Conservation (phyloP, 2,888 invertebrate species). For the Tetramorium bicarinatum region DNA sequence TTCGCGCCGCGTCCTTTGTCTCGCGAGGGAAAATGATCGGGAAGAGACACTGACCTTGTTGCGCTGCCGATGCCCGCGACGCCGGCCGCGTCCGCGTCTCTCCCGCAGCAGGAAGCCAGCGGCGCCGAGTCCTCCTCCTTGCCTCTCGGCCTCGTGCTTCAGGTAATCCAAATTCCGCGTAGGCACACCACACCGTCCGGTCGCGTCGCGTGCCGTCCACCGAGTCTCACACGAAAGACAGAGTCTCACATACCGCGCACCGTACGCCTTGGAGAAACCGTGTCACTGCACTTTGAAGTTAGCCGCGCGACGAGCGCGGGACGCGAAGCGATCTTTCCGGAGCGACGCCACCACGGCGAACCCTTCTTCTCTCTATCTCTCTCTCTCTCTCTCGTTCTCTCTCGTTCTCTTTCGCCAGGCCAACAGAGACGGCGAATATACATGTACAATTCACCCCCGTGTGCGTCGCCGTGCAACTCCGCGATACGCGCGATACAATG, state of each 20-base stretch:
- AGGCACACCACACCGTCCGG: neutral
- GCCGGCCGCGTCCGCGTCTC: neutral
- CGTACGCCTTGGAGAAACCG: constrained; percentile 15
- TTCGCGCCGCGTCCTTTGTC: constrained; percentile 34
- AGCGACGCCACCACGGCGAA: neutral
- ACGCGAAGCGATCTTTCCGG: neutral
- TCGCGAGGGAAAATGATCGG: neutral
- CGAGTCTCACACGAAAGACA: constrained; percentile 54
- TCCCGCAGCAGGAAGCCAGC: neutral
- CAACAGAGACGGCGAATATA: neutral
- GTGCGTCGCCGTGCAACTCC: constrained; percentile 35
- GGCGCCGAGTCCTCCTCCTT: neutral
- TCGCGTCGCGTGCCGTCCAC: constrained; percentile 35
- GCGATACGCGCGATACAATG: constrained; percentile 44
- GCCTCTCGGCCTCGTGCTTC: constrained; percentile 45
- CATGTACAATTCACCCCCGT: constrained; percentile 36
- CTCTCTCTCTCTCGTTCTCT: too few relatives aligned
- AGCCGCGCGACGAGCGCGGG: constrained; percentile 9
- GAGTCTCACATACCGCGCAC: constrained; percentile 51
- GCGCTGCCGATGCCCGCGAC: constrained; percentile 17
- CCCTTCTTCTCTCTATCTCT: too few relatives aligned
- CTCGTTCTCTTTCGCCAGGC: too few relatives aligned
- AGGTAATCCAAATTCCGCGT: constrained; percentile 72
- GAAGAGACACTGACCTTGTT: constrained; percentile 45
- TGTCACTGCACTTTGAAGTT: constrained; percentile 64